Conservation (phyloP, 1,140 invertebrate species). For the Plutomurus gul region DNA sequence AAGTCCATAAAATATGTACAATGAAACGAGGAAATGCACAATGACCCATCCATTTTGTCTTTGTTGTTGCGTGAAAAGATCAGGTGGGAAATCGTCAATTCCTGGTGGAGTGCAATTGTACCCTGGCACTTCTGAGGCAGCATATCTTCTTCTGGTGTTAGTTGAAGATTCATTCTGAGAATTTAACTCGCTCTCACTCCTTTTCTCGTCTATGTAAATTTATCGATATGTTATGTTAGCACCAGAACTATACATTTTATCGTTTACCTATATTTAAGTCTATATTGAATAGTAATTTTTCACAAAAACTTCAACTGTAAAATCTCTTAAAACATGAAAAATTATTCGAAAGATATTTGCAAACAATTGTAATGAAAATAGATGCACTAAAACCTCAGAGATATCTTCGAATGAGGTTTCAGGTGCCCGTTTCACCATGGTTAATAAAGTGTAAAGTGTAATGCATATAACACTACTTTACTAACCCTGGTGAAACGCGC, state of each 20-base stretch:
- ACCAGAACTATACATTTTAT: too few relatives aligned
- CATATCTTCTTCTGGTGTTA: conserved; percentile 8
- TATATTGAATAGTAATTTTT: neutral
- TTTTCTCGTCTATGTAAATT: neutral
- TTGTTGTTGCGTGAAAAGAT: conserved; percentile 57
- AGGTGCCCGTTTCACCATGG: too few relatives aligned
- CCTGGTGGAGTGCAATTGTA: conserved; percentile 46
- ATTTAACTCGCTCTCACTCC: too few relatives aligned
- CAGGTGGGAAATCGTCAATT: conserved; percentile 58
- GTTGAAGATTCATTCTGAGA: neutral
- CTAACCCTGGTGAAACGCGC: too few relatives aligned
- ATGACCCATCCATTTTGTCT: conserved; percentile 56
- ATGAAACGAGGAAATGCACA: conserved; percentile 58
- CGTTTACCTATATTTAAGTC: too few relatives aligned
- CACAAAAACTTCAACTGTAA: neutral
- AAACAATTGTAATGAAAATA: too few relatives aligned
- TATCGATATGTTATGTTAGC: neutral
- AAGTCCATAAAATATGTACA: conserved; percentile 56
- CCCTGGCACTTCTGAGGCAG: conserved; percentile 20
- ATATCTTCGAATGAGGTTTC: too few relatives aligned
- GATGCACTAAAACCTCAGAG: too few relatives aligned
- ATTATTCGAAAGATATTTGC: too few relatives aligned
- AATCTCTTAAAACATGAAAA: neutral
- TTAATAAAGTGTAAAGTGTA: too few relatives aligned
- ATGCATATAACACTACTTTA: too few relatives aligned